A percentile compares a stretch with the other conserved stretches of the same genome.
Conservation (phyloP, 1,140 invertebrate genomes). For the Brachionus asplanchnoidis region DNA sequence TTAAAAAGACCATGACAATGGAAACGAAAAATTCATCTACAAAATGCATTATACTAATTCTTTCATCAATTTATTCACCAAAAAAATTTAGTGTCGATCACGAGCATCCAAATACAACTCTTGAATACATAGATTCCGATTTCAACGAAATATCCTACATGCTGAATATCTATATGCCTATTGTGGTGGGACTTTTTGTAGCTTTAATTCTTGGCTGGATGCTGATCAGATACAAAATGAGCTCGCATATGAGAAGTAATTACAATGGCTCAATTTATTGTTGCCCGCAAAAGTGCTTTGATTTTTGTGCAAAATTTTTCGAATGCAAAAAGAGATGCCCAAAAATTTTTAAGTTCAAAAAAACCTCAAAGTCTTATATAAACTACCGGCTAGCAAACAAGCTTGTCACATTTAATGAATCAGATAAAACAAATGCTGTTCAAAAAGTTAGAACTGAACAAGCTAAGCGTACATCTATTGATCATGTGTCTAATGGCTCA, state of each 20-base stretch:
- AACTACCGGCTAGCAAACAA: neutral
- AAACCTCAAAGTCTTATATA: neutral
- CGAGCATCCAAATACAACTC: neutral
- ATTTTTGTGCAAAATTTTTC: constrained; percentile 40
- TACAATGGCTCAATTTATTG: constrained; percentile 41
- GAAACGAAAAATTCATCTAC: neutral
- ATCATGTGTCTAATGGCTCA: neutral
- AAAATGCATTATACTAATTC: constrained; percentile 11
- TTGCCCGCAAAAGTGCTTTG: constrained; percentile 21
- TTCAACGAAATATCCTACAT: neutral
- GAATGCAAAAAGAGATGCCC: neutral
- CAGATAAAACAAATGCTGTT: neutral
- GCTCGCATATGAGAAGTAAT: constrained; percentile 7
- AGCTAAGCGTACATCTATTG: constrained; percentile 8
- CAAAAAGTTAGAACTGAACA: constrained; percentile 18
- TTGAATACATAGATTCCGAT: neutral
- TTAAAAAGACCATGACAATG: neutral
- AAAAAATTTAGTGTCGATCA: neutral
- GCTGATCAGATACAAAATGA: constrained; percentile 32
- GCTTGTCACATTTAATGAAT: too few species aligned
- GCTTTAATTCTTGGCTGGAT: constrained; percentile 38
- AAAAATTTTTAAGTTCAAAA: neutral
- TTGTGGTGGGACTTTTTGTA: constrained; percentile 3
- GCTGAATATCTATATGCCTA: neutral
- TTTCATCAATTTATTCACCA: neutral